Conservation (phyloP, 2,113 vertebrate species). For the Cygnus buccinator region DNA sequence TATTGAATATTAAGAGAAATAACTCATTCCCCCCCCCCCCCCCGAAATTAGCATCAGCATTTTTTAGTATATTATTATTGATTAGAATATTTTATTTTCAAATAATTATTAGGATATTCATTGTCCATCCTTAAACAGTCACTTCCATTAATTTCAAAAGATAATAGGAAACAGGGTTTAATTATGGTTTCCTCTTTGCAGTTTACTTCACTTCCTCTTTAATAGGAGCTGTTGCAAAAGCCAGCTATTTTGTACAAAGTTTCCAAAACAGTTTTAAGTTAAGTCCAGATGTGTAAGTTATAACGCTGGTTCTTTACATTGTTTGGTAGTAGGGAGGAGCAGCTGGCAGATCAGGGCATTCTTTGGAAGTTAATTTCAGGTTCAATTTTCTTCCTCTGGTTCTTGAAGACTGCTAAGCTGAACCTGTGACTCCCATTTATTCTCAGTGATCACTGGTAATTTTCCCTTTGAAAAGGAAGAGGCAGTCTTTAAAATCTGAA, state of each 20-base stretch:
- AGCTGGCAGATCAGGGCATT: neutral
- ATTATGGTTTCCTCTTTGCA: neutral
- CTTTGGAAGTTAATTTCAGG: neutral
- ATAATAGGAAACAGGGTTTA: neutral
- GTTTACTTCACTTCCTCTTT: conserved; percentile 1
- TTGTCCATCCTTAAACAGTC: neutral
- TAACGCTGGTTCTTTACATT: neutral
- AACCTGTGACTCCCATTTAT: neutral
- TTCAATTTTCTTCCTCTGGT: neutral
- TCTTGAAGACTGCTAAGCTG: neutral
- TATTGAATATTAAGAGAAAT: neutral
- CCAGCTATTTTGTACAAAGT: neutral
- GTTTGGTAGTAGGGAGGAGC: neutral
- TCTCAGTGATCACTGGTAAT: neutral
- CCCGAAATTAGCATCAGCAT: neutral
- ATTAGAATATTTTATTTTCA: neutral
- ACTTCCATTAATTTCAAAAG: neutral
- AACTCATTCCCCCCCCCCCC: neutral
- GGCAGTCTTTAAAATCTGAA: neutral
- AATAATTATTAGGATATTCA: neutral
- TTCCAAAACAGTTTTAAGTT: conserved; percentile 30
- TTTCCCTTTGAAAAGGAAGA: neutral
- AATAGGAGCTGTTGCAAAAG: neutral
- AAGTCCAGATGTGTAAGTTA: neutral
- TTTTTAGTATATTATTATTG: neutral